These are phyloP conservation scores for Balaeniceps rex DNA, from an alignment of 2,113 vertebrate genomes.

Conservation along the genomic window DNA sequence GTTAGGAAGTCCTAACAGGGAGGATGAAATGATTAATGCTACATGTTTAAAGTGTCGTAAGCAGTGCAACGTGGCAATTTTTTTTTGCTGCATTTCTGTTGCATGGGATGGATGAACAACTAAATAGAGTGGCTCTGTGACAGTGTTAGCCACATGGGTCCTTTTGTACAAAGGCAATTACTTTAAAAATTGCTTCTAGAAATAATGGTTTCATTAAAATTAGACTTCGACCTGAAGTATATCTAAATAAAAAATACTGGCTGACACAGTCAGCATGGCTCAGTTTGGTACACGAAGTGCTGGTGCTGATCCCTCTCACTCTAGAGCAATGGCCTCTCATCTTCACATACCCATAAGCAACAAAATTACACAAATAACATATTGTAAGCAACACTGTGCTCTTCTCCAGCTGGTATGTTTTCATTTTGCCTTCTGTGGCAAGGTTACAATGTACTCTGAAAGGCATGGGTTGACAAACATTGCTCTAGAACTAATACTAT, in stretches of 20 bases:
- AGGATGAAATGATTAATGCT: constrained; percentile 23
- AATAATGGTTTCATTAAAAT: neutral
- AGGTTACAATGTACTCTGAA: neutral
- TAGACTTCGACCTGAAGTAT: constrained; percentile 32
- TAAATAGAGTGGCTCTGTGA: neutral
- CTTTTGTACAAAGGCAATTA: neutral
- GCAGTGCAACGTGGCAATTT: neutral
- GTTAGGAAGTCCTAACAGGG: neutral
- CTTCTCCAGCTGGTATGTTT: neutral
- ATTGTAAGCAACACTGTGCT: neutral
- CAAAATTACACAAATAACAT: neutral
- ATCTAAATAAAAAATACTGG: neutral
- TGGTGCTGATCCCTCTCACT: neutral
- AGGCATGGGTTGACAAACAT: neutral
- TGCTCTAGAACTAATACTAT: constrained; percentile 31
- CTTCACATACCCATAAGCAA: neutral
- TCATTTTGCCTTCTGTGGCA: neutral
- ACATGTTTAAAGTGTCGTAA: neutral
- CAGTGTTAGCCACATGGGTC: neutral
- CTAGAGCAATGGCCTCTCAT: constrained; percentile 9
- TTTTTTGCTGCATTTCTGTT: neutral
- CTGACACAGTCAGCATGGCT: constrained; percentile 53
- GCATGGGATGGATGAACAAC: neutral
- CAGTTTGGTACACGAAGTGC: constrained; percentile 1
- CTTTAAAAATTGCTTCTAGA: neutral